Base-by-base conservation (phyloP, 2,888 invertebrate genomes). In the Eristalinus sepulchralis region DNA sequence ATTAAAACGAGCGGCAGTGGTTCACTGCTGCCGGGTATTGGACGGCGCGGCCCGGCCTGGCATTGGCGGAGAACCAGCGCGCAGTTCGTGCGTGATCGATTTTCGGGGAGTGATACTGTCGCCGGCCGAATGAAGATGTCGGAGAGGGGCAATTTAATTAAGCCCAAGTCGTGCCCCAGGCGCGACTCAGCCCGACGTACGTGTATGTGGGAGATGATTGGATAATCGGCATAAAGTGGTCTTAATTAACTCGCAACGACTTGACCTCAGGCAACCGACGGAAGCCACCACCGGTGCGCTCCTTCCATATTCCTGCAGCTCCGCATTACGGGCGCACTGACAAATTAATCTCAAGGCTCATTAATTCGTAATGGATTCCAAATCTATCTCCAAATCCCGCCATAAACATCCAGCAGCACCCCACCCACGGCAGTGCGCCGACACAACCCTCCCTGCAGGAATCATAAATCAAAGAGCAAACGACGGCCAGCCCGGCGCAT, bases 321-420 rank as follows among this genome's bases (percentile, higher is more conserved):
- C 22, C 13, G 59, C 68, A 64, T 81, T 63, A 57, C 62, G 64
- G 39, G 60, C 62, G 36, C 6, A 33, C 73, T 86, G 78, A 86
- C 85, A 86, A 86, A 86, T 86, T 86, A 86, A 86, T 86, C 82
- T 73, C 82, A 86, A 86, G 85, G 82, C 78, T 86, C 85, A 86
- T 86, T 86, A 86, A 86, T 78, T 86, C 78, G 68, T 82, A 82
- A 86, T 82, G 82, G 85, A 78, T 73, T 82, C 55, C 63, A 70
- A 82, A 86, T 82, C 78, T 60, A 59, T 78, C 70, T 77, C 70
- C 27, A 70, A 86, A 82, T 82, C 82, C 85, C 60, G 60, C 78
- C 85, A 82, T 86, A 86, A 86, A 82, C 78, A 68, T 73, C 76
- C 33, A 8, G 17, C 33, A 1, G 17, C 17, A 17, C 20, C 20